These are phyloP conservation scores for Alloplasta piceator DNA, from an alignment of 2,888 invertebrate species.

Conservation along the genomic window DNA sequence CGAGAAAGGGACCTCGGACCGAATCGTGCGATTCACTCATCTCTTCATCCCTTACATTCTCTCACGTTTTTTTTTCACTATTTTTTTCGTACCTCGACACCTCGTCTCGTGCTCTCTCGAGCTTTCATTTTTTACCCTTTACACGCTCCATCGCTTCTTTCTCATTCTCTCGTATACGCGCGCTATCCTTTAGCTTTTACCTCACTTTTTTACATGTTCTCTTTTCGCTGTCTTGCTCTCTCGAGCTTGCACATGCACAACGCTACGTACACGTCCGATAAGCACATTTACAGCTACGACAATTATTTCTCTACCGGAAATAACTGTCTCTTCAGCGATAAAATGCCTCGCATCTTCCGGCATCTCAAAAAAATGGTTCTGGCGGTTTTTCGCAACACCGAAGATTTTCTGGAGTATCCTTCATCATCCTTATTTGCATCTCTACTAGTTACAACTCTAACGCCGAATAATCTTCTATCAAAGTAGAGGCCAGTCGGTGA, in stretches of 20 bases:
- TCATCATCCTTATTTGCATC: too few species aligned
- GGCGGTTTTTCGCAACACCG: too few species aligned
- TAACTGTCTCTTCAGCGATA: too few species aligned
- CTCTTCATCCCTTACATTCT: slow-evolving; percentile 1
- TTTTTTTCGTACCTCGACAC: background rate
- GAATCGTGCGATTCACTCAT: slow-evolving; percentile 5
- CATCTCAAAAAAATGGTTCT: too few species aligned
- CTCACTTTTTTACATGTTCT: background rate
- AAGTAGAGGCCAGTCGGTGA: too few species aligned
- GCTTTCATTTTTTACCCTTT: background rate
- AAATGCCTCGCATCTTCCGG: too few species aligned
- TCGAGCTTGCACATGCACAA: background rate
- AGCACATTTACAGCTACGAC: background rate
- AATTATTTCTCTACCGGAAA: too few species aligned
- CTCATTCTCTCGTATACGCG: background rate
- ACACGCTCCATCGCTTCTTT: background rate
- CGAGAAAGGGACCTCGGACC: slow-evolving; percentile 2
- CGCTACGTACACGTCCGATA: background rate
- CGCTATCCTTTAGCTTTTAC: slow-evolving; percentile 1
- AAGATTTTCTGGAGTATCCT: too few species aligned
- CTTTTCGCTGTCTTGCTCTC: background rate
- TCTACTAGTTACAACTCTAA: too few species aligned
- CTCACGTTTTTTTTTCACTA: background rate
- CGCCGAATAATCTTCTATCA: too few species aligned
- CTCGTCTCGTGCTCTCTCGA: too few species aligned